Evolutionary conservation across 2,888 invertebrate species (phyloP).

Genomic region (Tethea ocularis): DNA sequence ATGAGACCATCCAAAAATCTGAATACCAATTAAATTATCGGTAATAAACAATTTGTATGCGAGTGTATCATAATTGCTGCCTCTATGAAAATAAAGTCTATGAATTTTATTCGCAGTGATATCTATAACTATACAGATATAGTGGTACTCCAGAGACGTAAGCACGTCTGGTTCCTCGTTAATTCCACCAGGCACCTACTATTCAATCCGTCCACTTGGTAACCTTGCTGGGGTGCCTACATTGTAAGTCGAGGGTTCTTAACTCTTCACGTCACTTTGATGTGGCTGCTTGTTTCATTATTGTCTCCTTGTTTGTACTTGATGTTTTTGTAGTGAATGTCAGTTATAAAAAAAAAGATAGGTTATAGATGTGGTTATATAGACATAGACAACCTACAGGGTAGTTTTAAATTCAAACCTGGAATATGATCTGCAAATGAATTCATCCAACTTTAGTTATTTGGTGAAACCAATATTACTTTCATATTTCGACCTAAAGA

Average conservation of each 20-base stretch:
- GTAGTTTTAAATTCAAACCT: no score
- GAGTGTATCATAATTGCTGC: no score
- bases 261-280: constrained; percentile 24
- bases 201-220: constrained; percentile 26
- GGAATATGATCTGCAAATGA: no score
- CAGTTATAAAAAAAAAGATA: no score
- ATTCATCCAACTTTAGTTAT: no score
- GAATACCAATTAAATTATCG: no score
- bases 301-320: background rate
- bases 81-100: background rate
- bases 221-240: constrained; percentile 17
- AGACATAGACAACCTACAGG: no score
- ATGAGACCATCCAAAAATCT: no score
- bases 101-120: background rate
- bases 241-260: constrained; percentile 23
- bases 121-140: background rate
- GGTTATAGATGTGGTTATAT: no score
- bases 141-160: constrained; percentile 1
- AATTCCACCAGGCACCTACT: constrained; percentile 20
- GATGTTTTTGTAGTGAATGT: background rate
- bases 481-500: background rate
- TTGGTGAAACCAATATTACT: background rate
- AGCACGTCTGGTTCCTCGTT: constrained; percentile 12
- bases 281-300: constrained; percentile 15
- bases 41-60: no score